phyloP scores from a whole-genome alignment of 2,888 invertebrate genomes.

The Aspidiotus destructor region DNA sequence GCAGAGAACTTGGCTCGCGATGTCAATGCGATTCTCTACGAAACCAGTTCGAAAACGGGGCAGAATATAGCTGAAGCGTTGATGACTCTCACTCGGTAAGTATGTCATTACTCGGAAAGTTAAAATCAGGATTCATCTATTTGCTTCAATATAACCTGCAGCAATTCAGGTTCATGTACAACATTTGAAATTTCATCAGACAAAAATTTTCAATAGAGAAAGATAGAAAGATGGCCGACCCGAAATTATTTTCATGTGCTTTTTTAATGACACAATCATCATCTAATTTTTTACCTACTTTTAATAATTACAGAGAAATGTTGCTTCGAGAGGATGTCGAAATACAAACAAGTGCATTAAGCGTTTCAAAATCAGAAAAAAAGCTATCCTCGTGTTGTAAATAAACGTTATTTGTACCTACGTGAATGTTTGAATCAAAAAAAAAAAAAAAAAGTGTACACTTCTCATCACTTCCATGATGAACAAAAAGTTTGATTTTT shows the following conservation, averaged over 20 bases:
- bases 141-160: no score
- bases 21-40: constrained; percentile 42
- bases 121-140: no score
- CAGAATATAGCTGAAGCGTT: constrained; percentile 42
- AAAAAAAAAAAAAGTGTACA: no score
- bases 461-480: no score
- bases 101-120: neutral
- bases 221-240: no score
- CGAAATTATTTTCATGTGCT: no score
- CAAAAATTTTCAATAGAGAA: no score
- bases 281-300: neutral
- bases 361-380: constrained; percentile 32
- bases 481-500: no score
- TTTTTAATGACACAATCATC: neutral
- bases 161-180: no score
- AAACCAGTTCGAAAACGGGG: constrained; percentile 44
- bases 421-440: no score
- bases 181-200: no score
- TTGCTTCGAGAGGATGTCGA: constrained; percentile 42
- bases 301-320: constrained; percentile 41
- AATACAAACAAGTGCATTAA: constrained; percentile 40
- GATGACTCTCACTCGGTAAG: constrained; percentile 42
- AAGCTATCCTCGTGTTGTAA: neutral
- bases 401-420: no score
- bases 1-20: constrained; percentile 45